These are phyloP conservation scores for Remorina albescens DNA, from an alignment of 2,797 vertebrate species.

Conservation along the genomic window DNA sequence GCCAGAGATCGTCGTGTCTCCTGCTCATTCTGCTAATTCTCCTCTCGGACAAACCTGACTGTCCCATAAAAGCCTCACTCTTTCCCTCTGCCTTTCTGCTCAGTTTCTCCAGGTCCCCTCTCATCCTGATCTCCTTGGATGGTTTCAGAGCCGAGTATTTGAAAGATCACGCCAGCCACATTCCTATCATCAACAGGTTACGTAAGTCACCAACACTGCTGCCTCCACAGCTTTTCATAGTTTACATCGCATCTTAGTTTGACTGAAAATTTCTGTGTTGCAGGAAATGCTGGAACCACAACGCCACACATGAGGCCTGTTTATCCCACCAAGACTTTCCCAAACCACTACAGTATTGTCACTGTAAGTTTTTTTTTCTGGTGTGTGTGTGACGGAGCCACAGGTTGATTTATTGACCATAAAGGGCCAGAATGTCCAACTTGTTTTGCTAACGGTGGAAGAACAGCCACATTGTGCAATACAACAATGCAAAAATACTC, in stretches of 20 bases:
- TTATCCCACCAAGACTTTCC: slow-evolving; percentile 98
- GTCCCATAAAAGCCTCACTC: background rate
- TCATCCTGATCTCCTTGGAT: slow-evolving; percentile 95
- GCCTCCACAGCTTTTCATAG: background rate
- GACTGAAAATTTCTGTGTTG: slow-evolving; percentile 41
- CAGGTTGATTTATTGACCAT: slow-evolving; percentile 13
- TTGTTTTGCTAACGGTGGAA: slow-evolving; percentile 16
- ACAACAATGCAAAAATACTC: background rate
- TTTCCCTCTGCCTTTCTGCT: slow-evolving; percentile 22
- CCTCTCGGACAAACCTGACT: slow-evolving; percentile 5
- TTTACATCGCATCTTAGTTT: slow-evolving; percentile 9
- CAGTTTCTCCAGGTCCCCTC: slow-evolving; percentile 91
- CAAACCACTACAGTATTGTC: slow-evolving; percentile 97
- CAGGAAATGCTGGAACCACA: slow-evolving; percentile 90
- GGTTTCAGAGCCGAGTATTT: slow-evolving; percentile 95
- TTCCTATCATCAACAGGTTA: slow-evolving; percentile 92
- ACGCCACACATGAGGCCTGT: slow-evolving; percentile 89
- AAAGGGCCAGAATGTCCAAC: slow-evolving; percentile 4
- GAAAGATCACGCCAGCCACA: slow-evolving; percentile 85
- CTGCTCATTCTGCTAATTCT: slow-evolving; percentile 12
- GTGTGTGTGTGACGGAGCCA: background rate
- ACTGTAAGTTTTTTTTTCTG: slow-evolving; percentile 88
- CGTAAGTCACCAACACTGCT: slow-evolving; percentile 84
- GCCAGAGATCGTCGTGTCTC: slow-evolving; percentile 34
- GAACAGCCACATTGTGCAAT: background rate